Conservation (phyloP, 64 coral and sea anemone species). For the Cladopsammia gracilis region DNA sequence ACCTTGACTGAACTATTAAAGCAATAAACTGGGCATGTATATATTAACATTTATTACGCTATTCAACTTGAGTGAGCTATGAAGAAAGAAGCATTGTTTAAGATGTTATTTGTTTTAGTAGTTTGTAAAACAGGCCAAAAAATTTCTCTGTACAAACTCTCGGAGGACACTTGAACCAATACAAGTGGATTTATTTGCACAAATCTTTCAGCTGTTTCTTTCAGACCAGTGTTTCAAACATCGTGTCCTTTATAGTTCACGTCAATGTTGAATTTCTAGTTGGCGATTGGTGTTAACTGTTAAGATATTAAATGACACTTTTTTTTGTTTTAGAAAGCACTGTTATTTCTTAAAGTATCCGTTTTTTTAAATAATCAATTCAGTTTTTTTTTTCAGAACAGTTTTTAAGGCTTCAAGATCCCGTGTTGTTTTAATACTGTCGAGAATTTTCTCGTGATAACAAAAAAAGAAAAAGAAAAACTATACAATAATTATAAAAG, state of each 20-base stretch:
- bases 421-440: too few species aligned
- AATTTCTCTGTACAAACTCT: constrained; percentile 1
- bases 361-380: too few species aligned
- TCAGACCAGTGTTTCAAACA: constrained; percentile 1
- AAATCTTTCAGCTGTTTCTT: constrained; percentile 23
- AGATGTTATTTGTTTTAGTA: neutral
- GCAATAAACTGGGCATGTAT: neutral
- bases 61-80: neutral
- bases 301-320: neutral
- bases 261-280: constrained; percentile 6
- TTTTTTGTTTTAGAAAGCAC: neutral
- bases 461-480: too few species aligned
- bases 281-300: too few species aligned
- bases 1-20: neutral
- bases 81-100: neutral
- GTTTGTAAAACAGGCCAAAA: neutral
- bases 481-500: too few species aligned
- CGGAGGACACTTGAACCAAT: constrained; percentile 21
- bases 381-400: too few species aligned
- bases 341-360: too few species aligned
- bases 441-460: too few species aligned
- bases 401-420: too few species aligned
- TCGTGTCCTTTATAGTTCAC: too few species aligned
- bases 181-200: constrained; percentile 8
- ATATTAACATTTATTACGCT: neutral